Base-by-base conservation (phyloP, 2,888 invertebrate genomes). In the Mycogona germanica region DNA sequence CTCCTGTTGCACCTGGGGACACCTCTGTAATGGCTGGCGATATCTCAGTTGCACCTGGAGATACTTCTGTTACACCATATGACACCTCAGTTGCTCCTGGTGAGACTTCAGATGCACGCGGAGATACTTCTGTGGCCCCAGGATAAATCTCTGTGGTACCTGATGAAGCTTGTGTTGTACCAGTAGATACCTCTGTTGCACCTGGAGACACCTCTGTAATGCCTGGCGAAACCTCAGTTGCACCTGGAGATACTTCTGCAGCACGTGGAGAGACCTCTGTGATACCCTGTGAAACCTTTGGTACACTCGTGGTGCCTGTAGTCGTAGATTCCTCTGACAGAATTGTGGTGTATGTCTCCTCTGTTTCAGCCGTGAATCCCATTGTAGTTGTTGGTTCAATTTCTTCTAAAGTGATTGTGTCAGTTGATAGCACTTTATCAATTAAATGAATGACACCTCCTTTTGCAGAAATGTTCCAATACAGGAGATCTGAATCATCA, bases 391-490 rank as follows among this genome's bases (percentile, higher is more conserved):
- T 47, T 1, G 47, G 30, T 12, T 30, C 25, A 19, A 47, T 30
- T 26, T 51, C 51, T 29, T 51, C 51, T n/a, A 44, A 44, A 29
- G 40, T 38, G 7, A 51, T 26, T 19, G 41, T 32, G 5, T 51
- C 21, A 14, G 37, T 21, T 7, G 35, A 23, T n/a, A 53, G 23
- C 6, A 53, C 30, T 26, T 49, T 53, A 38, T 53, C 47, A 25
- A 53, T 37, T 3, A 53, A 35, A 49, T 53, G 53, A n/a, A 53
- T 35, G 17, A 53, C 23, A 6, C 53, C 53, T 35, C 38, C 35
- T 37, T 45, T 32, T 3, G 46, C 53, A 28, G 46, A 47, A 12
- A 53, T 53, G 28, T 53, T 53, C 53, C 53, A 53, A 28, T 53
- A 53, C 19, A 53, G 26, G 28, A 53, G 46, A 17, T 53, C 53